These are phyloP conservation scores for Troides helena DNA, from an alignment of 2,888 invertebrate genomes.

Conservation along the genomic window DNA sequence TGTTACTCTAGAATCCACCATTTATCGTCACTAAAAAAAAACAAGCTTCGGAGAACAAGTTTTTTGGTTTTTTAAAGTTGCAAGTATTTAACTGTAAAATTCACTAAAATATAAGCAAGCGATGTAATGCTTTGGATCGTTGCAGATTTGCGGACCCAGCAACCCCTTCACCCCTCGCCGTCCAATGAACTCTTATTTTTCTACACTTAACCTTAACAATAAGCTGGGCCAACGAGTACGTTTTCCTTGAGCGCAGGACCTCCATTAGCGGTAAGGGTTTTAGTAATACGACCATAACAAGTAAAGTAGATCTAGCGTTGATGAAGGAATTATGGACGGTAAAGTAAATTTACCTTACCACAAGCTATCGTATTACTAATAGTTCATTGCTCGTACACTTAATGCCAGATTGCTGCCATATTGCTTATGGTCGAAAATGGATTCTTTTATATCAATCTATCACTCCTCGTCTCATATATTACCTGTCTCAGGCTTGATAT, in stretches of 20 bases:
- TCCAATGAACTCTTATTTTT: conserved; percentile 26
- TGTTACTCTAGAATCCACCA: too few relatives aligned
- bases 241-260: conserved; percentile 28
- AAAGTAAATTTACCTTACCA: conserved; percentile 6
- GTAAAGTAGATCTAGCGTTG: conserved; percentile 24
- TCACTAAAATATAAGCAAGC: not conserved
- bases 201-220: conserved; percentile 27
- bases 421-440: too few relatives aligned
- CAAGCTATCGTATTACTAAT: not conserved
- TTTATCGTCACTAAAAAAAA: too few relatives aligned
- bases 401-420: too few relatives aligned
- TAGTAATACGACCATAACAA: conserved; percentile 16
- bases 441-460: too few relatives aligned
- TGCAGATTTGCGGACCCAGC: conserved; percentile 5
- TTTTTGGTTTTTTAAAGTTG: too few relatives aligned
- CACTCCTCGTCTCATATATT: too few relatives aligned
- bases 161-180: not conserved
- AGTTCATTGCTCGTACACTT: not conserved
- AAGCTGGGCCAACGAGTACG: conserved; percentile 24
- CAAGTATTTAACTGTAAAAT: too few relatives aligned
- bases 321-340: conserved; percentile 24
- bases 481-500: too few relatives aligned
- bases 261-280: conserved; percentile 28
- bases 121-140: not conserved
- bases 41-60: too few relatives aligned